phyloP scores from a whole-genome alignment of 1,140 invertebrate genomes.

The Eueides isabella region DNA sequence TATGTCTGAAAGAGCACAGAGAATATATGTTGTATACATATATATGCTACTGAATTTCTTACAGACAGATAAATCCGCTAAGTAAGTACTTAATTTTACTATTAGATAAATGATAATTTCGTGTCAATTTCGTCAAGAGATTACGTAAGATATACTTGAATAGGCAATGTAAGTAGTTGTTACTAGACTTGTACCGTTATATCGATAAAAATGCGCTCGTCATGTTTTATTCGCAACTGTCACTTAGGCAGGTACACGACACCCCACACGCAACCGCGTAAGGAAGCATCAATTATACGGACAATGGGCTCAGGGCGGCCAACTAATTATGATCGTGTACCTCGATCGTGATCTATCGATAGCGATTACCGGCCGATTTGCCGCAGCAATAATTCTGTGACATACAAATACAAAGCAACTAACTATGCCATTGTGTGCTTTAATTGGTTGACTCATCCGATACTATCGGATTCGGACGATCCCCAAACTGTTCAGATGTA shows the following conservation, averaged over 20 bases:
- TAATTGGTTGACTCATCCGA: constrained; percentile 19
- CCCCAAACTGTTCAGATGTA: not conserved
- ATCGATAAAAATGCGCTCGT: not conserved
- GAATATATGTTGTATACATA: no score
- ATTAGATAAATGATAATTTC: no score
- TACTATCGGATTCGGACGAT: constrained; percentile 2
- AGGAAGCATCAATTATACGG: constrained; percentile 17
- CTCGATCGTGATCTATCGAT: constrained; percentile 27
- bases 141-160: no score
- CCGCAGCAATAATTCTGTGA: not conserved
- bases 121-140: no score
- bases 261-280: no score
- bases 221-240: not conserved
- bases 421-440: constrained; percentile 6
- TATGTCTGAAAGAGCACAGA: no score
- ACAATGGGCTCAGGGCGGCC: constrained; percentile 22
- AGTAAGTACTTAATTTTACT: no score
- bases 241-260: no score
- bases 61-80: no score
- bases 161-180: no score
- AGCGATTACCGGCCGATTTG: not conserved
- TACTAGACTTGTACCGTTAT: not conserved
- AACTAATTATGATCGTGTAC: constrained; percentile 31
- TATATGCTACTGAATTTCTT: no score
- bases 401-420: not conserved